Evolutionary conservation across 2,888 invertebrate genomes (phyloP), one percentile per base, ranked within the genome.

Genomic region (Drosophila vallismaia): DNA sequence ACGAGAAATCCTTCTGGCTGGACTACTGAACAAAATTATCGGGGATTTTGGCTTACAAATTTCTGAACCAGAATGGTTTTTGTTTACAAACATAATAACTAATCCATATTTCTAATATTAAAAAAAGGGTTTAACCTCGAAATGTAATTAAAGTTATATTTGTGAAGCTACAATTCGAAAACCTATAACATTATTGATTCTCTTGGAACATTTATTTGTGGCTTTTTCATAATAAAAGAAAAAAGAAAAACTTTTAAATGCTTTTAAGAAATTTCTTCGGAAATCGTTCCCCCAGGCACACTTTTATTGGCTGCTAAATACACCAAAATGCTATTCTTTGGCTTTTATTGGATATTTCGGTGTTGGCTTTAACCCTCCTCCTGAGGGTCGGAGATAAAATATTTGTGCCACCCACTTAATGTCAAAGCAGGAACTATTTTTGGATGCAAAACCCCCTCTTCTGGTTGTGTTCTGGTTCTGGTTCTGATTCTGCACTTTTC

Each of bases 401-500:
- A 36, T 36, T 36, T 36, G n/a, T n/a, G 36, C 36, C 36, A 54
- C 50, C 54, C 54, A 45, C 12, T 19, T 29, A 38, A 38, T 29
- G 12, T 26, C 29, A 38, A 48, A 54, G 40, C 19, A 31, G 12
- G 36, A 1, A 28, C 31, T 44, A 14, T 50, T 62, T 46, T 10
- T 29, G 24, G 19, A 44, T 1, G 10, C 12, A 12, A 1, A 28
- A 10, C 7, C 40, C 40, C 28, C 24, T 33, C 12, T 0, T n/a
- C 33, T 2, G 19, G 19, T 1, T 19, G 19, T 12, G 28, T 26
- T 24, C 4, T n/a, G n/a, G n/a, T n/a, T n/a, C n/a, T n/a, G n/a
- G n/a, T n/a, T n/a, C n/a, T n/a, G n/a, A n/a, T n/a, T n/a, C n/a
- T 9, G 33, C 53, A 48, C 50, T 36, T 42, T 42, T 7, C 49